These are phyloP conservation scores for Chaetops frenatus DNA, from an alignment of 2,113 vertebrate species.

Conservation along the genomic window DNA sequence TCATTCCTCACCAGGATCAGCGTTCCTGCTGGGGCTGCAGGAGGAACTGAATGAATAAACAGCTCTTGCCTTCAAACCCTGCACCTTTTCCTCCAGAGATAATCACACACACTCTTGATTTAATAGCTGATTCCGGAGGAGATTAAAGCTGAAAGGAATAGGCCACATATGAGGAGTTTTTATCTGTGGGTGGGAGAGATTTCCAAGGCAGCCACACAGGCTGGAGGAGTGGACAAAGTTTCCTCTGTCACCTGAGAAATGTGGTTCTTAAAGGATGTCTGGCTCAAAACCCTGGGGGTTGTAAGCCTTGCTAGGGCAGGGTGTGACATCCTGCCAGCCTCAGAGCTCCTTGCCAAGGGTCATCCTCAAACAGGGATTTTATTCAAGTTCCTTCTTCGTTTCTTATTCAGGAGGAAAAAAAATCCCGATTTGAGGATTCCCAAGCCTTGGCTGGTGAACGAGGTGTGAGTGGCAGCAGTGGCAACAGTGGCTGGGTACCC, in stretches of 20 bases:
- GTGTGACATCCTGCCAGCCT: background rate
- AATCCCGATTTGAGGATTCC: background rate
- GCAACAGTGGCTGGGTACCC: background rate
- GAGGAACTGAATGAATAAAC: conserved; percentile 7
- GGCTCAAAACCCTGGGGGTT: background rate
- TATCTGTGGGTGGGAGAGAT: background rate
- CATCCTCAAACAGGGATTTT: background rate
- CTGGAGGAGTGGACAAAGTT: background rate
- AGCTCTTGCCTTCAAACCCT: background rate
- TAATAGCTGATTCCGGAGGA: conserved; percentile 1
- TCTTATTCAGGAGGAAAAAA: background rate
- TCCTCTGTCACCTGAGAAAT: background rate
- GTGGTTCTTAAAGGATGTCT: background rate
- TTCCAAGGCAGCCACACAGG: background rate
- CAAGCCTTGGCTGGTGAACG: background rate
- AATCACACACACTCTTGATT: background rate
- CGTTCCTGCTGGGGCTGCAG: background rate
- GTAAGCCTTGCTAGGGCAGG: background rate
- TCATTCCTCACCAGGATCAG: background rate
- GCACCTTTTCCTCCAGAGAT: conserved; percentile 2
- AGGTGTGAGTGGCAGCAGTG: background rate
- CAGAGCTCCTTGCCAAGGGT: background rate
- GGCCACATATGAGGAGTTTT: background rate
- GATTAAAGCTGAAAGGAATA: background rate
- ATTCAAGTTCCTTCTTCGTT: background rate